Base-by-base conservation (phyloP, 2,888 invertebrate genomes). In the Dione juno region DNA sequence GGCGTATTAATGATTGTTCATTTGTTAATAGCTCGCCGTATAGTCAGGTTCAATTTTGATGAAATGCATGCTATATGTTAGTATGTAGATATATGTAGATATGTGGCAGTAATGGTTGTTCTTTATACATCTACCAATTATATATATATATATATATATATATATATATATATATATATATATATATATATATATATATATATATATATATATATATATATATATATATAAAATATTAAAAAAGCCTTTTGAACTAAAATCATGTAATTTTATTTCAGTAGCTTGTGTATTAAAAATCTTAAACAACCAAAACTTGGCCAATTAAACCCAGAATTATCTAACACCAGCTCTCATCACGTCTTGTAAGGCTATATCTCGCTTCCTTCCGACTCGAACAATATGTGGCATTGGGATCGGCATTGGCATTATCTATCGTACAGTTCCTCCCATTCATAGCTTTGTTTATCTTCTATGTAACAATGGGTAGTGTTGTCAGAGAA, bases 381-480 rank as follows among this genome's bases (percentile, higher is more conserved):
- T 92, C 91, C 92, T 91, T 90, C 91, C 89, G 87, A 79, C 82
- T 80, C 73, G 80, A 89, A 92, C 91, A 91, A 92, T 92, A 89
- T 86, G 79, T 85, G 92, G 90, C 92, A 92, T 92, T 92, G 92
- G 85, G 81, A 80, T 84, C 90, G 91, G 90, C 91, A 91, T 92
- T 92, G 91, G 89, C 83, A 78, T 81, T 91, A 87, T 90, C 92
- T 90, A 87, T 85, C 86, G 80, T 82, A 84, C 79, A 86, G 89
- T 91, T 91, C 90, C 91, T 90, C 87, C 89, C 88, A 90, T 91
- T 90, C 90, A 89, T 84, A 61, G 71, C 71, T 70, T 66, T 74
- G 75, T 75, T 72, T 75, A 72, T 75, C 71, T 74, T 57, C 54
- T 72, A 70, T 71, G 71, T 73, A 76, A 79, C 75, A 77, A 76